A percentile compares a stretch with the other conserved stretches of the same genome.
phyloP scores from a whole-genome alignment of 2,113 vertebrate species.

The Gopherus evgoodei region DNA sequence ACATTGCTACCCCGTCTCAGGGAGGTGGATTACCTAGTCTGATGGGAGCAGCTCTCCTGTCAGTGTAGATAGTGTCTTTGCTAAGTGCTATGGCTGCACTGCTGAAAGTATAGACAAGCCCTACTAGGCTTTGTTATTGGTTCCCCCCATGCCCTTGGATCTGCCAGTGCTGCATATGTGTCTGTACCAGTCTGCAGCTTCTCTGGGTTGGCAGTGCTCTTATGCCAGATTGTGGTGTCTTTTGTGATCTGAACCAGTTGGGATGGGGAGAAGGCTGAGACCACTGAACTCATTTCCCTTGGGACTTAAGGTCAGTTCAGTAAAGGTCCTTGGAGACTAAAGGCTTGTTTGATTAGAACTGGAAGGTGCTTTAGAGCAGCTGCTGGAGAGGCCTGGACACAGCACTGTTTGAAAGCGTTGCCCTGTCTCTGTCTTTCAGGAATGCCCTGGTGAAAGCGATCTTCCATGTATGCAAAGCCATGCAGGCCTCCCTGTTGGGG shows the following conservation, averaged over 20 bases:
- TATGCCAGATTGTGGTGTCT: too few species aligned
- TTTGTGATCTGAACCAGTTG: neutral
- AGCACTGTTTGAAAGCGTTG: neutral
- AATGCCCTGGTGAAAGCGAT: constrained; percentile 91
- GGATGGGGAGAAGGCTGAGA: neutral
- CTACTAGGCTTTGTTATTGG: neutral
- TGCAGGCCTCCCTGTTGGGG: constrained; percentile 88
- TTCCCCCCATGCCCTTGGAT: neutral
- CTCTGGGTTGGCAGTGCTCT: neutral
- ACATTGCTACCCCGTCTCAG: neutral
- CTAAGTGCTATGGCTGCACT: too few species aligned
- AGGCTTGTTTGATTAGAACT: neutral
- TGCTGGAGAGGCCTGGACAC: neutral
- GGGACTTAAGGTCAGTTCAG: neutral
- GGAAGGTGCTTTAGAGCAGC: neutral
- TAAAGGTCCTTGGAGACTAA: neutral
- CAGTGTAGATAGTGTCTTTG: neutral
- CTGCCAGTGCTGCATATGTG: neutral
- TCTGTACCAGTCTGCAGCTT: neutral
- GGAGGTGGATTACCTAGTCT: neutral
- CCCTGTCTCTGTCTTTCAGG: constrained; percentile 74
- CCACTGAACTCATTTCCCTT: neutral
- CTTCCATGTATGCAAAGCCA: constrained; percentile 89
- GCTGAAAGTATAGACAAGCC: neutral
- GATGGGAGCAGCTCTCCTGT: neutral